A percentile compares a stretch with the other conserved stretches of the same genome.
Conservation (phyloP, 2,888 invertebrate genomes). For the Heliconius aoede region DNA sequence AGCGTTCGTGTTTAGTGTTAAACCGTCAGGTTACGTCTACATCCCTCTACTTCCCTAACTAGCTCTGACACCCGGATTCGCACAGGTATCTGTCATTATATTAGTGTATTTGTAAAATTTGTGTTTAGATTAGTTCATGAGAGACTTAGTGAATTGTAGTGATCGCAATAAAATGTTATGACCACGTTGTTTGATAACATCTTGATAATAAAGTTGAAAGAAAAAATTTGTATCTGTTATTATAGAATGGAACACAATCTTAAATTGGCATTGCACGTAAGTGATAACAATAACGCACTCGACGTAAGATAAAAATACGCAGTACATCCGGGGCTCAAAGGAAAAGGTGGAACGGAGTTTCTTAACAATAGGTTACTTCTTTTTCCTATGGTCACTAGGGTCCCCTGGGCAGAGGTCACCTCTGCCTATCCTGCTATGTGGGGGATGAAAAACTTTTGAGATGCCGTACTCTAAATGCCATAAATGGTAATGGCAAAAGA, state of each 20-base stretch:
- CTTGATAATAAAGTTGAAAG: not conserved
- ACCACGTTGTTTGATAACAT: slow-evolving; percentile 22
- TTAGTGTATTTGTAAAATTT: not conserved
- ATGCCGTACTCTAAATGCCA: too few species aligned
- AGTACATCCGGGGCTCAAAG: too few species aligned
- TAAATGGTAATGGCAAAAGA: too few species aligned
- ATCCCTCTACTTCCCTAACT: slow-evolving; percentile 25
- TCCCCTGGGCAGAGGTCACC: too few species aligned
- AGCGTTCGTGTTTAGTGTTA: slow-evolving; percentile 26
- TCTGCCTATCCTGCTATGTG: too few species aligned
- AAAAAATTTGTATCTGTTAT: not conserved
- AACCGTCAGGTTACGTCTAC: slow-evolving; percentile 22
- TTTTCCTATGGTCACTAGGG: too few species aligned
- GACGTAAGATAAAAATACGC: too few species aligned
- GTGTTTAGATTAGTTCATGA: not conserved
- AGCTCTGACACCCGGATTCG: slow-evolving; percentile 11
- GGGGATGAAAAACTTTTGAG: too few species aligned
- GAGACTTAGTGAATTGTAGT: not conserved
- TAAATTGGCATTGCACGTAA: not conserved
- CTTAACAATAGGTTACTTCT: too few species aligned
- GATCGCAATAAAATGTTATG: not conserved
- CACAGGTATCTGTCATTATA: slow-evolving; percentile 8
- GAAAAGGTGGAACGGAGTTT: too few species aligned
- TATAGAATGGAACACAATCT: not conserved
- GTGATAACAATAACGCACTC: not conserved